Evolutionary conservation across 2,888 invertebrate species (phyloP).

Genomic region (Mythimna impura): DNA sequence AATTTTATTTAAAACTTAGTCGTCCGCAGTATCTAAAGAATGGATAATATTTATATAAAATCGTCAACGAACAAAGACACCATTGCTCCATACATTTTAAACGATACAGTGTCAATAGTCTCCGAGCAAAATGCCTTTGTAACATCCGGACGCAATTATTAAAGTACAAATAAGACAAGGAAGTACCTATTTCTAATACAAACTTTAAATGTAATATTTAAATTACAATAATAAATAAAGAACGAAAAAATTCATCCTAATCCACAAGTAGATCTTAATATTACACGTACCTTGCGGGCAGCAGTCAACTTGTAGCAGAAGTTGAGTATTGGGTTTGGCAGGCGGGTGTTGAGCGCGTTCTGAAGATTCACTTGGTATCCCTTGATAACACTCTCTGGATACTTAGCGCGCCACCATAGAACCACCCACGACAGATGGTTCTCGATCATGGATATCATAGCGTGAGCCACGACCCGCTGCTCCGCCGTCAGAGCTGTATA

Average conservation of each 20-base stretch:
- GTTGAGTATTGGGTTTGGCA: slow-evolving; percentile 96
- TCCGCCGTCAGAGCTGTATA: slow-evolving; percentile 93
- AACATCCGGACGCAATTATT: neutral
- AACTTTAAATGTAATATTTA: neutral
- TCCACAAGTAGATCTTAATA: neutral
- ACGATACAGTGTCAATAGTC: neutral
- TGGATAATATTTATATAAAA: too few relatives aligned
- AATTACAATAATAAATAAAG: neutral
- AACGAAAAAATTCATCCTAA: neutral
- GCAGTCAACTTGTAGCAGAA: slow-evolving; percentile 97
- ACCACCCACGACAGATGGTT: slow-evolving; percentile 98
- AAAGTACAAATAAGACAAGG: neutral
- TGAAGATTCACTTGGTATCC: slow-evolving; percentile 98
- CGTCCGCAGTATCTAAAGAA: too few relatives aligned
- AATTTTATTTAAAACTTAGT: too few relatives aligned
- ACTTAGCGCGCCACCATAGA: slow-evolving; percentile 97
- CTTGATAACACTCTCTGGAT: slow-evolving; percentile 96
- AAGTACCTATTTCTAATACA: neutral
- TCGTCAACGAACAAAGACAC: neutral
- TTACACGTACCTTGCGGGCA: slow-evolving; percentile 94
- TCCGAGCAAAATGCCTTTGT: neutral
- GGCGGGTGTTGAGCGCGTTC: slow-evolving; percentile 95
- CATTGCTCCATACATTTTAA: neutral
- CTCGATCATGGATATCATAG: slow-evolving; percentile 98
- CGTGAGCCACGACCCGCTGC: slow-evolving; percentile 96